phyloP scores from a whole-genome alignment of 1,140 invertebrate species.

The Hyphantria cunea region DNA sequence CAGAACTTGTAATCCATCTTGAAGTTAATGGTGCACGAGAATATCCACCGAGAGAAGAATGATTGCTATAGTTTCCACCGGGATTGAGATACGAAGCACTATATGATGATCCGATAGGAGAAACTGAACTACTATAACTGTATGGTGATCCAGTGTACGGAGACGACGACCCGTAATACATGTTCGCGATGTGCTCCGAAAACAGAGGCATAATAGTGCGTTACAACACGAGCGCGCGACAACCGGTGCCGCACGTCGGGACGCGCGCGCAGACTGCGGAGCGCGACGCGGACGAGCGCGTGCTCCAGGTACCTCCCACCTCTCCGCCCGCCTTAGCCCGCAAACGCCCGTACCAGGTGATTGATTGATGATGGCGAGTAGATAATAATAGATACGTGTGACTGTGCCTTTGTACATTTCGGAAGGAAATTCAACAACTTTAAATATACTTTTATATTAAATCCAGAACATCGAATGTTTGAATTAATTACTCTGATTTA shows the following conservation, averaged over 20 bases:
- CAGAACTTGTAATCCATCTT: constrained; percentile 59
- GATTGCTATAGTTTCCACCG: constrained; percentile 82
- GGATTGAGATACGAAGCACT: constrained; percentile 77
- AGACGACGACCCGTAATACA: constrained; percentile 81
- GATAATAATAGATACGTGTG: constrained; percentile 60
- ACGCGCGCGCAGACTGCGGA: constrained; percentile 60
- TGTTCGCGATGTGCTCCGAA: constrained; percentile 81
- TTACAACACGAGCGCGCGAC: constrained; percentile 40
- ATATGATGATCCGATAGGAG: constrained; percentile 66
- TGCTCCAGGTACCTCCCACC: constrained; percentile 54
- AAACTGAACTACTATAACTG: constrained; percentile 59
- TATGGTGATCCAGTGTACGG: constrained; percentile 61
- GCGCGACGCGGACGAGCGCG: constrained; percentile 15
- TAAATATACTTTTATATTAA: too few relatives aligned
- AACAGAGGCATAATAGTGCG: constrained; percentile 81
- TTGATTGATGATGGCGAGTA: constrained; percentile 67
- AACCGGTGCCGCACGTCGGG: constrained; percentile 31
- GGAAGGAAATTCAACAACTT: constrained; percentile 40
- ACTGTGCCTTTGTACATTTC: constrained; percentile 39
- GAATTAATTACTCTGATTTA: too few relatives aligned
- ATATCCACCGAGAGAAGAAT: constrained; percentile 80
- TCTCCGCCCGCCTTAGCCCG: constrained; percentile 43
- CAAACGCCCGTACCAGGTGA: constrained; percentile 50
- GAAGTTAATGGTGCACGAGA: constrained; percentile 62
- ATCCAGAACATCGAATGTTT: too few relatives aligned